phyloP scores from a whole-genome alignment of 2,113 vertebrate species.

The Baryphthengus martii region DNA sequence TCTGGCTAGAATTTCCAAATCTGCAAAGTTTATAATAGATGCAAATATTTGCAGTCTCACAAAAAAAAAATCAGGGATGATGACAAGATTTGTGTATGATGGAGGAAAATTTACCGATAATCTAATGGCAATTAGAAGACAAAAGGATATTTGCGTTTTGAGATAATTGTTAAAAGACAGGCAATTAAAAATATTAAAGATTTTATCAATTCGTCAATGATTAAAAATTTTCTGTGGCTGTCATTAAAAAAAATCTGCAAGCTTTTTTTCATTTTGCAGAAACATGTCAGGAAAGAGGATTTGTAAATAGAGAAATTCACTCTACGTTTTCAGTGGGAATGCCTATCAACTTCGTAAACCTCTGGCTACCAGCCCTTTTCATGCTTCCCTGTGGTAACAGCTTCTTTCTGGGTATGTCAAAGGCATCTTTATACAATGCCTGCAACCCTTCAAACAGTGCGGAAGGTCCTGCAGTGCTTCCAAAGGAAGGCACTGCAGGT shows the following conservation, averaged over 20 bases:
- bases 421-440: conserved; percentile 24
- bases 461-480: background rate
- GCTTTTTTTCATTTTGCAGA: background rate
- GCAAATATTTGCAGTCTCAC: background rate
- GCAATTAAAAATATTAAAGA: background rate
- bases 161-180: background rate
- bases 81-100: background rate
- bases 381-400: background rate
- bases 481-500: conserved; percentile 14
- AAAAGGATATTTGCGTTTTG: background rate
- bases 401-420: conserved; percentile 3
- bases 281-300: background rate
- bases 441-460: background rate
- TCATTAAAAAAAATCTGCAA: background rate
- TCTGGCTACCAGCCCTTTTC: background rate
- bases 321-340: background rate
- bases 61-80: too few species aligned
- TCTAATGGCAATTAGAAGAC: background rate
- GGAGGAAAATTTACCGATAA: background rate
- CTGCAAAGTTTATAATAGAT: background rate
- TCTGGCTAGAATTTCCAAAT: background rate
- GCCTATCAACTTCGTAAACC: background rate
- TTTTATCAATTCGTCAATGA: background rate
- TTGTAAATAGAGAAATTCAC: conserved; percentile 1
- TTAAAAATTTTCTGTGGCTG: background rate